phyloP scores from a whole-genome alignment of 2,113 vertebrate genomes.

The Cololabis saira region DNA sequence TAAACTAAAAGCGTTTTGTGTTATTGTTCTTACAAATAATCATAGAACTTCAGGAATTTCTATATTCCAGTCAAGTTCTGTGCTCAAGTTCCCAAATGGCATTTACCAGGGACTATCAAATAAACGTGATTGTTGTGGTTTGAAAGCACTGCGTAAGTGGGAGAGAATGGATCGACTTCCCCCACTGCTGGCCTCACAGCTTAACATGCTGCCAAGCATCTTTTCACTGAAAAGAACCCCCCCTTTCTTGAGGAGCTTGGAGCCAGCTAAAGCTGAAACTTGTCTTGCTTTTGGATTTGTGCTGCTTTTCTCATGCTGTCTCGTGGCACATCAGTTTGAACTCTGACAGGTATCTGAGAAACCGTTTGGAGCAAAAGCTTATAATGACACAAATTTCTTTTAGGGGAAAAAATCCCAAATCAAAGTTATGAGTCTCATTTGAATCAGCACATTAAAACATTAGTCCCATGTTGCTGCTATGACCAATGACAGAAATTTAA shows the following conservation, averaged over 20 bases:
- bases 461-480: too few species aligned
- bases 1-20: too few species aligned
- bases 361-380: background rate
- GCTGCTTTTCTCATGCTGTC: background rate
- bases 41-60: background rate
- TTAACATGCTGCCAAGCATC: constrained; percentile 38
- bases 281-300: constrained; percentile 1
- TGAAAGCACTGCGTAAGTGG: constrained; percentile 32
- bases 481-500: too few species aligned
- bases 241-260: background rate
- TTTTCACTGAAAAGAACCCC: background rate
- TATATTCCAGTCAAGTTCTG: constrained; percentile 4
- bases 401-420: too few species aligned
- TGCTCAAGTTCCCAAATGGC: background rate
- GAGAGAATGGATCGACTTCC: constrained; percentile 31
- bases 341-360: background rate
- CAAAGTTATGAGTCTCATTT: too few species aligned
- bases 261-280: constrained; percentile 18
- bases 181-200: constrained; percentile 33
- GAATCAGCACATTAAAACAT: too few species aligned
- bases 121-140: constrained; percentile 5
- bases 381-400: too few species aligned
- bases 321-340: constrained; percentile 5
- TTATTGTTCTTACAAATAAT: too few species aligned
- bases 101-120: background rate